Base-by-base conservation (phyloP, 2,888 invertebrate species). In the Isoperla grammatica region DNA sequence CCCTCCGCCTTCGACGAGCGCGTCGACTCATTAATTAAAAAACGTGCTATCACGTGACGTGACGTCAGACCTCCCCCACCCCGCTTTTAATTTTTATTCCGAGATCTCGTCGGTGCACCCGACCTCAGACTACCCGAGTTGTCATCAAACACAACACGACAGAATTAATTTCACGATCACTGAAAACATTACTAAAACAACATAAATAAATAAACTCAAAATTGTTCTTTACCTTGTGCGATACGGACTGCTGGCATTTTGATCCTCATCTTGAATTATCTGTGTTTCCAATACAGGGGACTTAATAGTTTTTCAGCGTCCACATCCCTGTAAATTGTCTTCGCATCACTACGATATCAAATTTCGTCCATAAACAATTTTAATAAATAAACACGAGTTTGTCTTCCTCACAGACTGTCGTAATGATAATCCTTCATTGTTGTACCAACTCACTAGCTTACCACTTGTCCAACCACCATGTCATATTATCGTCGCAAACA, bases 221-320 rank as follows among this genome's bases (percentile, higher is more conserved):
- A 46, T 55, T 57, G 37, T 55, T 57, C 76, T 85, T 85, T 81
- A 92, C 93, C 93, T 91, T 93, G 92, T 81, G 92, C 91, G 84
- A 93, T 93, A 82, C 92, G 87, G 81, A 92, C 91, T 78, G 93
- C 93, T 80, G 92, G 93, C 92, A 92, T 93, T 86, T 93, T 93
- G 83, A 92, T 93, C 90, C 93, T 89, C 93, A 93, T 93, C 85
- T 87, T 92, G 88, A 67, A 40, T 23, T 12, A 40, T 48, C 19
- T 49, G 29, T 29, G 35, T 29, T 29, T 29, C 29, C 4, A 29
- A 6, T 6, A 29, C 29, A 29, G 29, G 29, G 29, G 29, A 29
- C 4, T 45, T 19, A 45, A 17, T 17, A 40, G 4, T 40, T 19
- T 6, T 17, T 17, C 45, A 17, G 15, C 17, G 19, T 53, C 37